Percentiles rank a stretch among this genome's conserved stretches.
Evolutionary conservation across 2,113 vertebrate species (phyloP).

Genomic region (Brienomyrus longianalis): DNA sequence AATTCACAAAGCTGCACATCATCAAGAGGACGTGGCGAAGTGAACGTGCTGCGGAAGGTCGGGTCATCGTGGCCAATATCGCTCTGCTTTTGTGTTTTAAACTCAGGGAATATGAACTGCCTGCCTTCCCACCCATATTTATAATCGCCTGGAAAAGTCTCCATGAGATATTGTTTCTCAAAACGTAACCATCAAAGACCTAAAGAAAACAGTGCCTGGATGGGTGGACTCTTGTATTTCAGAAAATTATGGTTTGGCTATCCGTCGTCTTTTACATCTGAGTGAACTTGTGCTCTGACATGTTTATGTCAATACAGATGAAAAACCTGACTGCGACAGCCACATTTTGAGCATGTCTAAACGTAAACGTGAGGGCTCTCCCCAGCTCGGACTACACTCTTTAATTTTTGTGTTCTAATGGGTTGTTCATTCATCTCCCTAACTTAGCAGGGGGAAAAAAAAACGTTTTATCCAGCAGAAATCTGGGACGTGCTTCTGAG

Average conservation of each 20-base stretch:
- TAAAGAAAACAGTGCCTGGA: not conserved
- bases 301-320: not conserved
- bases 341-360: not conserved
- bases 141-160: not conserved
- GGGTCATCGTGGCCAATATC: not conserved
- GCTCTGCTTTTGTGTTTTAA: not conserved
- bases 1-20: not conserved
- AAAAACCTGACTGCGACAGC: not conserved
- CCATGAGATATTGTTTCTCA: not conserved
- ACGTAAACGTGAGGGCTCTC: not conserved
- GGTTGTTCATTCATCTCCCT: not conserved
- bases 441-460: not conserved
- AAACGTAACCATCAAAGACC: not conserved
- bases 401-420: not conserved
- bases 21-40: not conserved
- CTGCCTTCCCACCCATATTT: not conserved
- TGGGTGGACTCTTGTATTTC: not conserved
- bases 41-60: not conserved
- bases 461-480: constrained; percentile 10
- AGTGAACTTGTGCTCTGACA: not conserved
- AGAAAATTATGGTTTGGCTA: not conserved
- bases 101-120: not conserved
- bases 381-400: not conserved
- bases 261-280: not conserved
- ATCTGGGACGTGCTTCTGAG: constrained; percentile 1